phyloP scores from a whole-genome alignment of 2,888 invertebrate genomes.

The Atherix ibis region DNA sequence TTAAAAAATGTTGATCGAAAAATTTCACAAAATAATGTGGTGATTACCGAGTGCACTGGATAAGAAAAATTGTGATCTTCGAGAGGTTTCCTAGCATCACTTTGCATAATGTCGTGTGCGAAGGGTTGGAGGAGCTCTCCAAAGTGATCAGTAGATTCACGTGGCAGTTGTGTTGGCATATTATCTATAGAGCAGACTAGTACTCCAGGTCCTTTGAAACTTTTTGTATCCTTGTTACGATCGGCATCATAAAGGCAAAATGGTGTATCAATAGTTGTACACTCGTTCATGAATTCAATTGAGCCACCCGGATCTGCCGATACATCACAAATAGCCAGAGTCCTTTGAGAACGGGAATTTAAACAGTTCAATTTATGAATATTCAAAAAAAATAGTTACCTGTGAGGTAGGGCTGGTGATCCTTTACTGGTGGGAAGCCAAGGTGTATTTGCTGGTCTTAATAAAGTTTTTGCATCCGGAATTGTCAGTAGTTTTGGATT shows the following conservation, averaged over 20 bases:
- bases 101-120: slow-evolving; percentile 70
- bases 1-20: no score
- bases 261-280: slow-evolving; percentile 97
- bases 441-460: slow-evolving; percentile 77
- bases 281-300: slow-evolving; percentile 99
- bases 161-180: slow-evolving; percentile 97
- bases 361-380: no score
- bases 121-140: slow-evolving; percentile 85
- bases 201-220: slow-evolving; percentile 92
- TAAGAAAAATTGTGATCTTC: slow-evolving; percentile 54
- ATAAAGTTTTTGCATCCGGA: slow-evolving; percentile 90
- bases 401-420: slow-evolving; percentile 72
- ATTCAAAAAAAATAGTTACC: slow-evolving; percentile 19
- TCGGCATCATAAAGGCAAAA: slow-evolving; percentile 99
- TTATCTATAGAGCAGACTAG: slow-evolving; percentile 99
- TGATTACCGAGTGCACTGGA: slow-evolving; percentile 25
- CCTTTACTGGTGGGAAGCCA: slow-evolving; percentile 85
- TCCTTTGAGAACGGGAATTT: no score
- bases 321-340: slow-evolving; percentile 94
- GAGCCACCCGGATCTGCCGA: slow-evolving; percentile 98
- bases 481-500: slow-evolving; percentile 92
- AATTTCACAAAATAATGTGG: no score
- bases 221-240: slow-evolving; percentile 89
- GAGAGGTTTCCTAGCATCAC: slow-evolving; percentile 63
- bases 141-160: slow-evolving; percentile 95